phyloP scores from a whole-genome alignment of 37 sponge, comb jelly and placozoan genomes.

The Petrosia ficiformis region DNA sequence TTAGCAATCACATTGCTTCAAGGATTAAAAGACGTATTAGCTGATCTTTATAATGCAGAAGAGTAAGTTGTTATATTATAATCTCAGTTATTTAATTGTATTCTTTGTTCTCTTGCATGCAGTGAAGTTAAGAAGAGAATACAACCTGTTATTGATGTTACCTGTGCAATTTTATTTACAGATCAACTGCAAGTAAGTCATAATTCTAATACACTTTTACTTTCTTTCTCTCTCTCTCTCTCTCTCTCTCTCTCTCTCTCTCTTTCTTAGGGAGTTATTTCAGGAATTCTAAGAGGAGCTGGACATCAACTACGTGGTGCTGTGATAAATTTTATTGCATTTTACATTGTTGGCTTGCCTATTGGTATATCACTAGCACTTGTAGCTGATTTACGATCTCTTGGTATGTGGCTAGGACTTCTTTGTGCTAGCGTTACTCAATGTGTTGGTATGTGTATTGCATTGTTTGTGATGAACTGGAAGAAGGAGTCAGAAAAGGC shows the following conservation, averaged over 20 bases:
- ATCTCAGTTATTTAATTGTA: too few species aligned
- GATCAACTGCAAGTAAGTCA: slow-evolving; percentile 5
- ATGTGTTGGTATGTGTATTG: not conserved
- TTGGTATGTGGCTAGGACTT: slow-evolving; percentile 10
- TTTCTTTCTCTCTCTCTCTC: slow-evolving; percentile 3
- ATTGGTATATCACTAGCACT: slow-evolving; percentile 7
- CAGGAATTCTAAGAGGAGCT: not conserved
- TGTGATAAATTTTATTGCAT: not conserved
- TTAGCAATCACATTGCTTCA: not conserved
- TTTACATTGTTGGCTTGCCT: not conserved
- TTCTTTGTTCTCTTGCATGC: too few species aligned
- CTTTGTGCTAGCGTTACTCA: not conserved
- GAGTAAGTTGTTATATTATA: not conserved
- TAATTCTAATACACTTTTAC: not conserved
- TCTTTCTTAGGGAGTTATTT: slow-evolving; percentile 1
- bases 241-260: slow-evolving; percentile 4
- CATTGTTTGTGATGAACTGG: not conserved
- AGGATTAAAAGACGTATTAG: not conserved
- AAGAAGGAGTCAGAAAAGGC: slow-evolving; percentile 4
- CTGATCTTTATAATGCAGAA: not conserved
- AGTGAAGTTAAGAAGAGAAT: not conserved
- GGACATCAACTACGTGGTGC: slow-evolving; percentile 3
- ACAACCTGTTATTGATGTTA: not conserved
- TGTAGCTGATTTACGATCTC: not conserved
- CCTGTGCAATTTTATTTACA: not conserved